Percentiles rank a stretch among this genome's conserved stretches.
Evolutionary conservation across 2,113 vertebrate species (phyloP).

Genomic region (Pelvicachromis taeniatus): DNA sequence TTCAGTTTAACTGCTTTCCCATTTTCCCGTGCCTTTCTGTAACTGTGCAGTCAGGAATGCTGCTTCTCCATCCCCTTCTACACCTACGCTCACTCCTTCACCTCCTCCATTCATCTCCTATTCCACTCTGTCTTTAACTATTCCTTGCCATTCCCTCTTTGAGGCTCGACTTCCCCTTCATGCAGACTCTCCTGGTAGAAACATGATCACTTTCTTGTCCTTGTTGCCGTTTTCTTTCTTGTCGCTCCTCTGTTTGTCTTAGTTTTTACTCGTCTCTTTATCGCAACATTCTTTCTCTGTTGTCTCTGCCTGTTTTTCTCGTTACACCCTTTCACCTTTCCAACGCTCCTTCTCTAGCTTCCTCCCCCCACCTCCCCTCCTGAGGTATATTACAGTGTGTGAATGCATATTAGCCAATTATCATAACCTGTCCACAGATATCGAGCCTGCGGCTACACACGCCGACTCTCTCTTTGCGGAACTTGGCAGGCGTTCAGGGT

Average conservation of each 20-base stretch:
- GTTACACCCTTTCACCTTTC: constrained; percentile 29
- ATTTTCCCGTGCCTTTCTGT: constrained; percentile 10
- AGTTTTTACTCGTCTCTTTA: not conserved
- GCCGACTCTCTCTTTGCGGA: not conserved
- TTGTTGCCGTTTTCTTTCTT: not conserved
- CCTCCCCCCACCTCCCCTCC: not conserved
- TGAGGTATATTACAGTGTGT: constrained; percentile 15
- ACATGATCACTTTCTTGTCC: constrained; percentile 3
- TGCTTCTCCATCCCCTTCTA: constrained; percentile 49
- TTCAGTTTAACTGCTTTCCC: constrained; percentile 54
- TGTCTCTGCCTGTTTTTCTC: constrained; percentile 29
- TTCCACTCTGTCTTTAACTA: not conserved
- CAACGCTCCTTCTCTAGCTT: not conserved
- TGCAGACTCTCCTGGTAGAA: constrained; percentile 1
- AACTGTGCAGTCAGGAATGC: constrained; percentile 66
- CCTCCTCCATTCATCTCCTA: constrained; percentile 34
- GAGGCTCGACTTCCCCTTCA: not conserved
- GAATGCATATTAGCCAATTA: constrained; percentile 44
- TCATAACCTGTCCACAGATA: constrained; percentile 15
- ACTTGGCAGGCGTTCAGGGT: constrained; percentile 24
- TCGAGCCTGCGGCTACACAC: constrained; percentile 9
- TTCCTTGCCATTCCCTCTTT: not conserved
- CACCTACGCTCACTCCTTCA: constrained; percentile 44
- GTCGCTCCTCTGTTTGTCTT: not conserved
- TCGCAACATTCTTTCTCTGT: not conserved